Evolutionary conservation across 1,140 invertebrate genomes (phyloP).

Genomic region (Hestina assimilis): DNA sequence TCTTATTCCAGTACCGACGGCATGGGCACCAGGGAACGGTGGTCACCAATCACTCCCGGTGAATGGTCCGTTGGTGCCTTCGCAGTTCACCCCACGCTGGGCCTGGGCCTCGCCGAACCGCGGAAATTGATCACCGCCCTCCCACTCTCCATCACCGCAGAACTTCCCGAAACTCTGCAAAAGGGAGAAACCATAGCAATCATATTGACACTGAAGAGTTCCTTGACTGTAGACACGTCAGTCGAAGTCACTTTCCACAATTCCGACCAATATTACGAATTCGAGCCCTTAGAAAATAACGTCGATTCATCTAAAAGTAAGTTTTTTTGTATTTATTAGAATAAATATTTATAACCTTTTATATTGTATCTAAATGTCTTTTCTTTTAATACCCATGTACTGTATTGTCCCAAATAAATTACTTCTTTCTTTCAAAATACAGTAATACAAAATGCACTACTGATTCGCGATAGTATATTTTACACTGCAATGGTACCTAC

Average conservation of each 20-base stretch:
- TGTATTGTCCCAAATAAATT: too few species aligned
- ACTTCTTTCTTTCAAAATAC: too few species aligned
- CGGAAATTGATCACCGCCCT: conserved; percentile 91
- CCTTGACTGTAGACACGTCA: conserved; percentile 87
- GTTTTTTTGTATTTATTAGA: conserved; percentile 13
- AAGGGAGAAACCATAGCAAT: conserved; percentile 94
- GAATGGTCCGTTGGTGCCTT: conserved; percentile 96
- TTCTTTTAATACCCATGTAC: too few species aligned
- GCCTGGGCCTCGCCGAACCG: conserved; percentile 88
- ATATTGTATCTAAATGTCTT: too few species aligned
- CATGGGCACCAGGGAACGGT: conserved; percentile 78
- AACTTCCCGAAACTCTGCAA: conserved; percentile 94
- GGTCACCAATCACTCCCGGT: conserved; percentile 93
- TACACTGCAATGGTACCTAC: too few species aligned
- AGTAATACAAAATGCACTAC: too few species aligned
- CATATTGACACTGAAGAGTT: conserved; percentile 96
- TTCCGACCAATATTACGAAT: conserved; percentile 88
- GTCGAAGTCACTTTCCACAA: conserved; percentile 93
- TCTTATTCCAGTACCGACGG: conserved; percentile 70
- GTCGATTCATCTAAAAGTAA: conserved; percentile 74
- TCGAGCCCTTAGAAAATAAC: conserved; percentile 80
- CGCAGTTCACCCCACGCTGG: conserved; percentile 89
- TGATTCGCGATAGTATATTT: too few species aligned
- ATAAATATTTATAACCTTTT: too few species aligned
- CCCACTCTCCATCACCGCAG: conserved; percentile 62